Evolutionary conservation across 2,113 vertebrate genomes (phyloP).

Genomic region (Anguilla japonica): DNA sequence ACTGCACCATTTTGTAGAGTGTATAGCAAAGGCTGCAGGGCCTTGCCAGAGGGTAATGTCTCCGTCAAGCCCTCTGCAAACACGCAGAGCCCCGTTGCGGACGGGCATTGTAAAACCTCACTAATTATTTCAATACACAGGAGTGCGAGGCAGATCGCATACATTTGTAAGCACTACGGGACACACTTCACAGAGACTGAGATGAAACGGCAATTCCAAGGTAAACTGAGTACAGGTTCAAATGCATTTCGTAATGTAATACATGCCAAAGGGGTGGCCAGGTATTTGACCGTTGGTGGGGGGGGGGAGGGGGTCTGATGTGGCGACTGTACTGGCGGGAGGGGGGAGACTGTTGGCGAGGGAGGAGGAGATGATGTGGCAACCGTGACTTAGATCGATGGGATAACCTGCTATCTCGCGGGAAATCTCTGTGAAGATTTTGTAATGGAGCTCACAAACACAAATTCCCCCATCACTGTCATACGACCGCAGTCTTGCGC

Average conservation of each 20-base stretch:
- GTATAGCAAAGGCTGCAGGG: conserved; percentile 48
- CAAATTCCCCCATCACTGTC: conserved; percentile 92
- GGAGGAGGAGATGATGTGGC: no score
- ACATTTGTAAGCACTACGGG: neutral
- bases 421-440: conserved; percentile 90
- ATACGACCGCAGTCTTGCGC: conserved; percentile 85
- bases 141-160: conserved; percentile 36
- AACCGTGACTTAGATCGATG: conserved; percentile 75
- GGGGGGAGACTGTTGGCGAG: neutral
- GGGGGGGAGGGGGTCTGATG: neutral
- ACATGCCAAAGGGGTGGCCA: neutral
- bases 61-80: conserved; percentile 52
- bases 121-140: conserved; percentile 66
- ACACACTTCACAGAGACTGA: conserved; percentile 34
- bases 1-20: conserved; percentile 61
- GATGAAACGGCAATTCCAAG: conserved; percentile 19
- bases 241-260: conserved; percentile 8
- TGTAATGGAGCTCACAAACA: conserved; percentile 86
- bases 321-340: neutral
- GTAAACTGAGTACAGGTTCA: neutral
- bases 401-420: conserved; percentile 80
- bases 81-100: conserved; percentile 53
- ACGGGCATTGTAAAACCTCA: conserved; percentile 59
- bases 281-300: neutral
- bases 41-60: conserved; percentile 48